Base-by-base conservation (phyloP, 2,113 vertebrate species). In the Guaruba guarouba region DNA sequence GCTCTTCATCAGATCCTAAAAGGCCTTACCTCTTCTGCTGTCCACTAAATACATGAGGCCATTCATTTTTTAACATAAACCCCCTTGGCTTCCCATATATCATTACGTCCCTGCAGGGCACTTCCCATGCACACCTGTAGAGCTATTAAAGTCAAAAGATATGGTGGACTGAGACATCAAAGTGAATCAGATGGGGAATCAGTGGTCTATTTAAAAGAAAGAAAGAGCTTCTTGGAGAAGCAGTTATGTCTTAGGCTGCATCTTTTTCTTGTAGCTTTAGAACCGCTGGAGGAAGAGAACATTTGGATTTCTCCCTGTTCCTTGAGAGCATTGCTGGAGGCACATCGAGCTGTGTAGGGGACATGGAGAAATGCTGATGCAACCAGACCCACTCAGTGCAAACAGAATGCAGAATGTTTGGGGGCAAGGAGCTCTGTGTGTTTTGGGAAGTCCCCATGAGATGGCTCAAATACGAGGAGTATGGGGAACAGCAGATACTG, bases 401-500 rank as follows among this genome's bases (percentile, higher is more conserved):
- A 64, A 35, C 1, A 46, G 52, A 35, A 28, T 22, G 35, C 15
- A 13, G 17, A 33, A 37, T 61, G 4, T 24, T 1, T 29, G 54
- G 28, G 28, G 17, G 37, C 7, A 35, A 57, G 24, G 43, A 83
- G 3, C 19, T 33, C 29, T 81, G 7, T 29, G 17, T 41, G 76
- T 7, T 17, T 46, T 46, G 33, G 37, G 13, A 76, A 73, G 29
- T 19, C 5, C 9, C 18, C 8, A 10, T 6, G 37, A 73, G 9
- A 9, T 6, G 7, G 23, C 12, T 77, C 31, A 86, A 35, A 4
- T 2, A 23, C 0, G 24, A 39, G 10, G 25, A 16, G 1, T 8
- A 14, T 10, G 11, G 7, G 13, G 22, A 88, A 15, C 1, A 17
- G 27, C 9, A 76, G 11, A 12, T 20, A 13, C 0, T 63, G 3